Conservation (phyloP, 2,113 vertebrate species). For the Gambusia holbrooki region DNA sequence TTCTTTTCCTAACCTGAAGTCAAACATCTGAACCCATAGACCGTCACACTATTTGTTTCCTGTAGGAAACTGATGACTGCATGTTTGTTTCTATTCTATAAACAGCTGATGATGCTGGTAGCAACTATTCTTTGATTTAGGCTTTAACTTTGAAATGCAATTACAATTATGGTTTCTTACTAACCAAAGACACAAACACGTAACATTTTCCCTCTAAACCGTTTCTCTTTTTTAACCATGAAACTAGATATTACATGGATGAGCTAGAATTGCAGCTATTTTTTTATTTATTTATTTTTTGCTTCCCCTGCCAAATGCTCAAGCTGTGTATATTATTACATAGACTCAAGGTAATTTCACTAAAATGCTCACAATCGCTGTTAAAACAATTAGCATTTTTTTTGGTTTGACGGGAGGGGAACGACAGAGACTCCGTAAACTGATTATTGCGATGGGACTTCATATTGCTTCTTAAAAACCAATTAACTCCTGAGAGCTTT, state of each 20-base stretch:
- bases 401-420: conserved; percentile 66
- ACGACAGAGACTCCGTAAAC: conserved; percentile 71
- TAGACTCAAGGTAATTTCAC: conserved; percentile 70
- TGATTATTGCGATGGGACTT: conserved; percentile 79
- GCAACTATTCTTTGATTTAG: too few species aligned
- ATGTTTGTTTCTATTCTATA: neutral
- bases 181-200: too few species aligned
- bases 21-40: too few species aligned
- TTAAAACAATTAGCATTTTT: conserved; percentile 76
- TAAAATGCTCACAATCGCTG: conserved; percentile 64
- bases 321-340: conserved; percentile 58
- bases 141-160: too few species aligned
- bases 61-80: neutral
- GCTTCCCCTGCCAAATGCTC: too few species aligned
- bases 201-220: too few species aligned
- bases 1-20: neutral
- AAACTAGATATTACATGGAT: too few species aligned
- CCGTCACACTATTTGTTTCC: neutral
- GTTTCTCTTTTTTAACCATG: too few species aligned
- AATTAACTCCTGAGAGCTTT: conserved; percentile 81
- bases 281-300: too few species aligned
- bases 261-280: too few species aligned
- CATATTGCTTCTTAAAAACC: conserved; percentile 82
- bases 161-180: too few species aligned
- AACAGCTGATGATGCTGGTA: neutral